These are phyloP conservation scores for Oplegnathus fasciatus DNA, from an alignment of 2,113 vertebrate genomes.

Conservation along the genomic window DNA sequence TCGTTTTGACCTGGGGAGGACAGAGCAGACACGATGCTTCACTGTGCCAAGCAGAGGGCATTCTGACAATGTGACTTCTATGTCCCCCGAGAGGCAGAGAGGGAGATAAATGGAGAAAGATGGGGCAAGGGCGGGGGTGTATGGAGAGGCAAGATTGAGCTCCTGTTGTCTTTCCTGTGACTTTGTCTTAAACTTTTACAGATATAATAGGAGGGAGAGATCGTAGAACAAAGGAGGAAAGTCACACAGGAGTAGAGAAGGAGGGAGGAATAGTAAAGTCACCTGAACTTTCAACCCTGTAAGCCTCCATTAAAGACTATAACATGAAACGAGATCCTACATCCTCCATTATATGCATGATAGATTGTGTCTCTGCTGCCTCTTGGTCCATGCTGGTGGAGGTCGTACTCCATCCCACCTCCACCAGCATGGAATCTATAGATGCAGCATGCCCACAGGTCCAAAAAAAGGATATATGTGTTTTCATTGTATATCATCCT, in stretches of 20 bases:
- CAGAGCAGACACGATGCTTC: slow-evolving; percentile 54
- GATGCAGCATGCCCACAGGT: slow-evolving; percentile 26
- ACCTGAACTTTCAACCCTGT: slow-evolving; percentile 27
- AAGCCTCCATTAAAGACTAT: background rate
- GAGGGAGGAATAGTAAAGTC: slow-evolving; percentile 19
- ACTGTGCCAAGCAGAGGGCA: slow-evolving; percentile 48
- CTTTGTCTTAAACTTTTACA: slow-evolving; percentile 65
- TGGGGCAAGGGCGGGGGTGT: slow-evolving; percentile 17
- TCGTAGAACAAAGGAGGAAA: slow-evolving; percentile 21
- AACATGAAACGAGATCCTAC: slow-evolving; percentile 1
- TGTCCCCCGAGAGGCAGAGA: slow-evolving; percentile 27
- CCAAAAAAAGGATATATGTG: slow-evolving; percentile 18
- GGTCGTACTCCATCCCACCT: slow-evolving; percentile 20
- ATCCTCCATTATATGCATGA: background rate
- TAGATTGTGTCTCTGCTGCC: background rate
- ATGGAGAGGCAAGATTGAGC: slow-evolving; percentile 27
- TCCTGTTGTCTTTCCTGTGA: slow-evolving; percentile 42
- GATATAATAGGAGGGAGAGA: slow-evolving; percentile 18
- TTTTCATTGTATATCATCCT: slow-evolving; percentile 38
- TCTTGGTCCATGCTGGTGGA: slow-evolving; percentile 11
- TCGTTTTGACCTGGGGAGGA: slow-evolving; percentile 93
- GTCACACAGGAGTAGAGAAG: slow-evolving; percentile 25
- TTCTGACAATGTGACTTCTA: slow-evolving; percentile 46
- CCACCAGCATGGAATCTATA: slow-evolving; percentile 29
- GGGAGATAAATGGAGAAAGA: slow-evolving; percentile 53